Base-by-base conservation (phyloP, 1,140 invertebrate genomes). In the Eueides isabella region DNA sequence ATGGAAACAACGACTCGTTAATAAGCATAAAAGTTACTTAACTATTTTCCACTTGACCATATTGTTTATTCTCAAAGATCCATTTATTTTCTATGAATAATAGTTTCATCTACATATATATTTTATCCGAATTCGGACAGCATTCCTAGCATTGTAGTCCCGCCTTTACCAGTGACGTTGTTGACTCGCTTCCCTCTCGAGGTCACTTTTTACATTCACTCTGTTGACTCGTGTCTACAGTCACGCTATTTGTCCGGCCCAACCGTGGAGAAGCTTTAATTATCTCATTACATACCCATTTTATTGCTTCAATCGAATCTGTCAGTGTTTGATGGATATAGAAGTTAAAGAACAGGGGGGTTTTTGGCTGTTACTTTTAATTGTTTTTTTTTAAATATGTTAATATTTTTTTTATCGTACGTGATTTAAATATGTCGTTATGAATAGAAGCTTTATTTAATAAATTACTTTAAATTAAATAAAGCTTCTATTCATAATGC, bases 151-250 rank as follows among this genome's bases (percentile, higher is more conserved):
- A 63, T 75, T 78, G 74, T 80, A 68, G 11, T 75, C 69, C 72
- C 71, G 63, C 74, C 79, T 72, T 79, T 78, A 78, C 68, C 75
- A 48, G 33, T 72, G 65, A 71, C 72, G 68, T 69, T 71, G 72
- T 77, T 72, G 48, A 71, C 74, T 68, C 68, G 61, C 48, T 80
- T 78, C 76, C 79, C 75, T 70, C 67, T 44, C 72, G 79, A 85
- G 80, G 84, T 77, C 78, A 74, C 79, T 86, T 85, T 88, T 89
- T 86, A 83, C 84, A 72, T 82, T 85, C 80, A 83, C 77, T 82
- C 82, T 82, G 78, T 83, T 79, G 85, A 86, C 84, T 88, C 85
- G 87, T 89, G 86, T 88, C 87, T 73, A 72, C 72, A 63, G 84
- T 81, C 85, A 85, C 80, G 78, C 72, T 85, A 79, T 83, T 83